Percentiles rank a stretch among this genome's conserved stretches.
phyloP scores from a whole-genome alignment of 2,113 vertebrate genomes.

The Gorsachius goisagi region DNA sequence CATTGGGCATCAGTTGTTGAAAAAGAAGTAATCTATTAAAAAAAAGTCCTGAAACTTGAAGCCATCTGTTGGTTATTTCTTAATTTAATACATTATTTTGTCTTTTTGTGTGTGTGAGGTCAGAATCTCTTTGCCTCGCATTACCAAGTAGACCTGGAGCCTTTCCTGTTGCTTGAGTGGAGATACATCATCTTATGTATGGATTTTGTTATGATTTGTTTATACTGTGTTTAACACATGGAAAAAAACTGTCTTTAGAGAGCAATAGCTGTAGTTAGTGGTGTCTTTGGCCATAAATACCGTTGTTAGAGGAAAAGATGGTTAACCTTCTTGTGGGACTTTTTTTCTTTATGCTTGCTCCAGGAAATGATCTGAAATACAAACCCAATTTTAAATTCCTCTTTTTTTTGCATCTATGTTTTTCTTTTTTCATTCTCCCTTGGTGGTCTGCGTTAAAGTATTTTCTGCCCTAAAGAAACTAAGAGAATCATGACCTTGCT shows the following conservation, averaged over 20 bases:
- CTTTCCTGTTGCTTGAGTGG: background rate
- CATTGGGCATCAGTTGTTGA: background rate
- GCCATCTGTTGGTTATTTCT: background rate
- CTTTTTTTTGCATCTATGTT: background rate
- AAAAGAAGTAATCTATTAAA: background rate
- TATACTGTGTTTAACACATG: background rate
- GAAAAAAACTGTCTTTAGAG: conserved; percentile 22
- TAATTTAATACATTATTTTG: background rate
- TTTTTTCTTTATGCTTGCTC: background rate
- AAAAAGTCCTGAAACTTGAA: background rate
- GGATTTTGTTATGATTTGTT: background rate
- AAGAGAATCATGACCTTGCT: background rate
- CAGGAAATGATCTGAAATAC: background rate
- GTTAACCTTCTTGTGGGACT: conserved; percentile 33
- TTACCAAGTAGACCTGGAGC: background rate
- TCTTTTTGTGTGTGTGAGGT: background rate
- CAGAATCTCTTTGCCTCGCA: background rate
- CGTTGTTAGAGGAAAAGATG: conserved; percentile 26
- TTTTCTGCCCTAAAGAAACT: background rate
- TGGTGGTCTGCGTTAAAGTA: background rate
- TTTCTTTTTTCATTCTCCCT: background rate
- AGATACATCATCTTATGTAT: background rate
- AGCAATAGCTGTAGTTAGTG: conserved; percentile 8
- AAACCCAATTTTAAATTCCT: background rate
- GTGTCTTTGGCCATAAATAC: conserved; percentile 29